A percentile compares a stretch with the other conserved stretches of the same genome.
Conservation (phyloP, 1,140 invertebrate species). For the Leptestheria dahalacensis region DNA sequence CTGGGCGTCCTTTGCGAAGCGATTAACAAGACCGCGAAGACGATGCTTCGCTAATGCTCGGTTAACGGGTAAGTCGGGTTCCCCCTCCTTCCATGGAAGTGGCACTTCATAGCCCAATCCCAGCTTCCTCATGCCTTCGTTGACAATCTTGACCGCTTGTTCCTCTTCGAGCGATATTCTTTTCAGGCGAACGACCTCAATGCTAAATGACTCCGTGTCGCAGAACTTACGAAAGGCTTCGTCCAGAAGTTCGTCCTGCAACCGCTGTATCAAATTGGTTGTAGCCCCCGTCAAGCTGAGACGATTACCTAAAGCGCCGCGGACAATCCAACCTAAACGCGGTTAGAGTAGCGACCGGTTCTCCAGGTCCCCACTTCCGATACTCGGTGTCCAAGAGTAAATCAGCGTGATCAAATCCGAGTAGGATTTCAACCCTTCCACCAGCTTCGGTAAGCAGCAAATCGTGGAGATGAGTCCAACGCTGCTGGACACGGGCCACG, state of each 20-base stretch:
- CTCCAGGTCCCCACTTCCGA: background rate
- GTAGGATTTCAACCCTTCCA: background rate
- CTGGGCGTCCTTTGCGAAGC: background rate
- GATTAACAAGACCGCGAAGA: background rate
- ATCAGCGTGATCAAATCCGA: background rate
- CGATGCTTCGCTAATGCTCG: slow-evolving; percentile 4
- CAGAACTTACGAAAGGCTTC: background rate
- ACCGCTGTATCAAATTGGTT: background rate
- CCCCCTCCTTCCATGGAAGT: background rate
- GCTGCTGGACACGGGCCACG: background rate
- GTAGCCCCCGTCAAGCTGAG: background rate
- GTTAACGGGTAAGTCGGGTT: slow-evolving; percentile 2
- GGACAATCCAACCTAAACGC: background rate
- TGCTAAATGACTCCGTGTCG: slow-evolving; percentile 1
- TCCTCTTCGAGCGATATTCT: background rate
- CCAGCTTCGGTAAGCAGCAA: background rate
- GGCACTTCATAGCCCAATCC: background rate
- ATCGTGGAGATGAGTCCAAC: background rate
- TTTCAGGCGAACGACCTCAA: background rate
- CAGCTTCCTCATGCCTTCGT: background rate
- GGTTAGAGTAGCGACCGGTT: background rate
- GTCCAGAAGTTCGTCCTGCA: background rate
- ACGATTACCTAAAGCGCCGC: background rate
- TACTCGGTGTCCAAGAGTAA: background rate
- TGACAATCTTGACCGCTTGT: background rate